A percentile compares a stretch with the other conserved stretches of the same genome.
Evolutionary conservation across 2,888 invertebrate genomes (phyloP).

Genomic region (Nemurella pictetii): DNA sequence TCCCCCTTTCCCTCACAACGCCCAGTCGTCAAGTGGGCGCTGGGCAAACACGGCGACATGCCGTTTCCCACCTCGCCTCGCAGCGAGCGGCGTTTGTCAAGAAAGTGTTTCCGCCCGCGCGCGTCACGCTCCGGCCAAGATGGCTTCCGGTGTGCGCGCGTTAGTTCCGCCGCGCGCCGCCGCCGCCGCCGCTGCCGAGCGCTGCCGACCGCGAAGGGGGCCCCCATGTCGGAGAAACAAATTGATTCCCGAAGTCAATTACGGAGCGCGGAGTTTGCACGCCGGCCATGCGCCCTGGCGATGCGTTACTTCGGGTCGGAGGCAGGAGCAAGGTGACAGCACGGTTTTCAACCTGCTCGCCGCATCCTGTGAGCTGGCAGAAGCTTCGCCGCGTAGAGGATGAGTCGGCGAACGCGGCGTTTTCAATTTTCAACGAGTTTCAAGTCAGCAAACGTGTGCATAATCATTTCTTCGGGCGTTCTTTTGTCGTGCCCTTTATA

Average conservation of each 20-base stretch:
- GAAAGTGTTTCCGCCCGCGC: not conserved
- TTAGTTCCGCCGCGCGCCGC: slow-evolving; percentile 7
- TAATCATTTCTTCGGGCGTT: not conserved
- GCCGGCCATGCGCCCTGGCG: not conserved
- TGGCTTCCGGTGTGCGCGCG: not conserved
- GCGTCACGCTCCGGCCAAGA: slow-evolving; percentile 5
- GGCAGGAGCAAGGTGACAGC: not conserved
- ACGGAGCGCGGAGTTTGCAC: not conserved
- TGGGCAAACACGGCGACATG: not conserved
- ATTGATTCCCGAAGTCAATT: not conserved
- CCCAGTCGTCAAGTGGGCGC: not conserved
- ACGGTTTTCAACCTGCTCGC: not conserved
- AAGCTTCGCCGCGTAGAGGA: not conserved
- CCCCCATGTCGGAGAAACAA: not conserved
- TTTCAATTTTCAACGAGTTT: not conserved
- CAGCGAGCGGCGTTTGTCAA: not conserved
- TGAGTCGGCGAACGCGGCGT: not conserved
- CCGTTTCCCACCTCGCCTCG: not conserved
- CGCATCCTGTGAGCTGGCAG: not conserved
- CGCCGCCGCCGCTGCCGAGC: not conserved
- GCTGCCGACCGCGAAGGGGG: not conserved
- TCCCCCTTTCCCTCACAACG: not conserved
- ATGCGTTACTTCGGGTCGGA: not conserved
- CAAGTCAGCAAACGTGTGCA: not conserved
- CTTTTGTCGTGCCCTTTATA: not conserved